Base-by-base conservation (phyloP, 2,113 vertebrate genomes). In the Tauraco erythrolophus region DNA sequence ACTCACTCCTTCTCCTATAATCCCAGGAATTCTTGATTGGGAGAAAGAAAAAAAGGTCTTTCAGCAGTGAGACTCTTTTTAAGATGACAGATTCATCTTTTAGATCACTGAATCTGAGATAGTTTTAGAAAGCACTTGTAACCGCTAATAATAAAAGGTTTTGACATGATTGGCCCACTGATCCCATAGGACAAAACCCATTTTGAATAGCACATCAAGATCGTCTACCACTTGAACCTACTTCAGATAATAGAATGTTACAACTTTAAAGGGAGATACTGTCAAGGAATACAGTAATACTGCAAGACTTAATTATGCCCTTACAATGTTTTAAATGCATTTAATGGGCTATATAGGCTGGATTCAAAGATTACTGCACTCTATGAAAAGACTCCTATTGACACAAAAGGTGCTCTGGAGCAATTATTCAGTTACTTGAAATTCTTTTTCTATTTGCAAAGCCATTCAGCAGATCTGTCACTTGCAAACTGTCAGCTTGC, bases 371-470 rank as follows among this genome's bases (percentile, higher is more conserved):
- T 84, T 51, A 50, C 2, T 1, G 51, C n/a, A 61, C 48, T 82
- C 60, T 48, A 21, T 68, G 43, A 78, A 89, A 88, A 91, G 60
- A 65, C 12, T 91, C 31, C 60, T 64, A 60, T 39, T 92, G 89
- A 91, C 57, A 89, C 12, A 1, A 81, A 90, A 95, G 39, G 65
- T 92, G 43, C 27, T 94, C 51, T 84, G 72, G 88, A 88, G 72
- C 60, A 86, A 80, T 96, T 88, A 95, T 81, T 86, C 86, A 69
- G 66, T 89, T 94, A 84, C 65, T 94, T 87, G 25, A 84, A 93
- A 92, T 82, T 94, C 61, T 50, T 95, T 91, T 83, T 70, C 80
- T 82, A 69, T 74, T 95, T 83, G 71, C 78, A 85, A 84, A 94
- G 56, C 83, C 48, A 54, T 84, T 94, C 69, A 93, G 56, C 60